Conservation (phyloP, 1,140 invertebrate species). For the Philaenus spumarius region DNA sequence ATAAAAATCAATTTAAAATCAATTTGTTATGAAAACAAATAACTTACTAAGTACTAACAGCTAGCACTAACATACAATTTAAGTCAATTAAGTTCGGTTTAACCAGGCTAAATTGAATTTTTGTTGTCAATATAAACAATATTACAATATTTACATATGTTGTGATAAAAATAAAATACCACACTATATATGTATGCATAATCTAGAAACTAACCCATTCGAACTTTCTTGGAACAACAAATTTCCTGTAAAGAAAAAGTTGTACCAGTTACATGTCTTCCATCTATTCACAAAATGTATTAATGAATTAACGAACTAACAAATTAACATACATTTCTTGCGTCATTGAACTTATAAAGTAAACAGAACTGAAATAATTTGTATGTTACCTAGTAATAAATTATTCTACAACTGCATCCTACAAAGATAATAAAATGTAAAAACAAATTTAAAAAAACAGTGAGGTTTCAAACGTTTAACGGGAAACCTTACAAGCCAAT, state of each 20-base stretch:
- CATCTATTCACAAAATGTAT: too few species aligned
- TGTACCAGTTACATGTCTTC: too few species aligned
- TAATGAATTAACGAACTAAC: too few species aligned
- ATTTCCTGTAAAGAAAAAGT: too few species aligned
- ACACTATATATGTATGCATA: too few species aligned
- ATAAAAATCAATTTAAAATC: constrained; percentile 1
- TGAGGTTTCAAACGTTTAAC: constrained; percentile 28
- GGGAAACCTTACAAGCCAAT: constrained; percentile 27
- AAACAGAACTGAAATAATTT: constrained; percentile 21
- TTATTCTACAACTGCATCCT: constrained; percentile 29
- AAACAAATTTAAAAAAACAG: constrained; percentile 28
- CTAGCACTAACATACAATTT: constrained; percentile 14
- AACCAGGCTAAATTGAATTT: background rate
- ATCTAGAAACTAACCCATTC: too few species aligned
- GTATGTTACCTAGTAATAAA: constrained; percentile 25
- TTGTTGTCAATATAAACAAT: background rate
- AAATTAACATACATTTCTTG: constrained; percentile 25
- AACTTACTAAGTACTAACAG: constrained; percentile 12
- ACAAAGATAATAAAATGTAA: constrained; percentile 28
- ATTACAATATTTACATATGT: background rate
- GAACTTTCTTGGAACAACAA: too few species aligned
- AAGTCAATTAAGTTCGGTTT: constrained; percentile 2
- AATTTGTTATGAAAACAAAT: constrained; percentile 2
- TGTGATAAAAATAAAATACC: too few species aligned
- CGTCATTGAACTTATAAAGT: constrained; percentile 25